phyloP scores from a whole-genome alignment of 2,113 vertebrate genomes.

The Coryphaenoides rupestris region DNA sequence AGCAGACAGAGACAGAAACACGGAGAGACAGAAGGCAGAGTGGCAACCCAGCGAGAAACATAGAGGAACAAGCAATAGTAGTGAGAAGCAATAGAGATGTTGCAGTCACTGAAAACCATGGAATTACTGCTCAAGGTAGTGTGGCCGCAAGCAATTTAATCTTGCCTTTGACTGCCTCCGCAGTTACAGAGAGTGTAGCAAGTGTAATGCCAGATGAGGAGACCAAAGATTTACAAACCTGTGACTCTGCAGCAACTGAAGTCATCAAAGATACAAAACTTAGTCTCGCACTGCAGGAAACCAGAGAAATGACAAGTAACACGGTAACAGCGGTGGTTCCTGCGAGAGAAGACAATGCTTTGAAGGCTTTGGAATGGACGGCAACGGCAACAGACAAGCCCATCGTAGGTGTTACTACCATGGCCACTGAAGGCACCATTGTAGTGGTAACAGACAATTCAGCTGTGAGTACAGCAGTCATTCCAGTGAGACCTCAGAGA shows the following conservation, averaged over 20 bases:
- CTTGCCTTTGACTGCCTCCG: not conserved
- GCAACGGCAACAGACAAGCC: conserved; percentile 21
- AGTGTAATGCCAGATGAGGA: conserved; percentile 14
- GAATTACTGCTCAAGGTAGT: conserved; percentile 25
- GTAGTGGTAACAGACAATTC: conserved; percentile 16
- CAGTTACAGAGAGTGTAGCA: conserved; percentile 23
- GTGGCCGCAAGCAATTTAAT: conserved; percentile 39
- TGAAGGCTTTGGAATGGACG: conserved; percentile 28
- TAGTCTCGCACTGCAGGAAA: conserved; percentile 19
- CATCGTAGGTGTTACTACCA: conserved; percentile 29
- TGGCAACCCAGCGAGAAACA: conserved; percentile 41
- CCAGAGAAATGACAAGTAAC: conserved; percentile 14
- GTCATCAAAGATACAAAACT: conserved; percentile 18
- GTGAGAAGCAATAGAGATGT: conserved; percentile 2
- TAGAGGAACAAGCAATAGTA: conserved; percentile 34
- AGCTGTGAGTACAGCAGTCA: conserved; percentile 31
- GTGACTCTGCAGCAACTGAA: not conserved
- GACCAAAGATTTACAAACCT: conserved; percentile 2
- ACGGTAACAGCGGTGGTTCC: not conserved
- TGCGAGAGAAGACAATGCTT: conserved; percentile 8
- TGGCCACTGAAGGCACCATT: conserved; percentile 29
- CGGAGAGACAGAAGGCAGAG: conserved; percentile 29
- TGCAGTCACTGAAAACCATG: conserved; percentile 20
- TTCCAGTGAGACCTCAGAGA: conserved; percentile 61
- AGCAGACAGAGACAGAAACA: conserved; percentile 53